phyloP scores from a whole-genome alignment of 2,113 vertebrate genomes.

The Microcebus tavaratra region DNA sequence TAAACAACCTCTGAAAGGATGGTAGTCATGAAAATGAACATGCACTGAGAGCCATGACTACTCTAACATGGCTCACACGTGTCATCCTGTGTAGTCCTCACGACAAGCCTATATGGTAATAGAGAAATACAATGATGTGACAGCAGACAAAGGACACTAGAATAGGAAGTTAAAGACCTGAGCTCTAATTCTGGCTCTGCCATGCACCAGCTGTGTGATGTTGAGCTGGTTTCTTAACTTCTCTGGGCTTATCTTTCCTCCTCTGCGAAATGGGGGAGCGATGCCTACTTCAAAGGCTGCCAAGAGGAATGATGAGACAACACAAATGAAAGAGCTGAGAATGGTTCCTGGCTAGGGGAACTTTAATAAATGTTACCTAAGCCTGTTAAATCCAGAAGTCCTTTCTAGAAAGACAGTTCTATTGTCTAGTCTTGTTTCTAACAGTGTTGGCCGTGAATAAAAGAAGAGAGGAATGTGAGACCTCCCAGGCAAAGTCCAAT shows the following conservation, averaged over 20 bases:
- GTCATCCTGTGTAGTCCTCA: background rate
- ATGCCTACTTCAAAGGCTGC: background rate
- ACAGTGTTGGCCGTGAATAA: background rate
- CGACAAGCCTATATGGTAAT: background rate
- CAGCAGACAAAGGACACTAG: background rate
- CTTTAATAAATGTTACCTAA: background rate
- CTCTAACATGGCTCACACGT: fast-evolving
- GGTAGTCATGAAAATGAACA: background rate
- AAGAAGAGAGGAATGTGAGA: background rate
- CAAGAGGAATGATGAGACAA: background rate
- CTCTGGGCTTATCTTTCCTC: background rate
- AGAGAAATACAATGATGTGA: background rate
- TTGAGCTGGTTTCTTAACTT: background rate
- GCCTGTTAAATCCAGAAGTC: background rate
- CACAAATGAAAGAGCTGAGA: background rate
- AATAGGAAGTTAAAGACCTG: background rate
- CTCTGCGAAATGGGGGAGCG: background rate
- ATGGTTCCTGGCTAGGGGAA: background rate
- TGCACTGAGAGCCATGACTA: fast-evolving
- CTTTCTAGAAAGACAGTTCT: background rate
- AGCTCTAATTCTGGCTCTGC: background rate
- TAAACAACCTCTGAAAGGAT: background rate
- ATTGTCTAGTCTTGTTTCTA: background rate
- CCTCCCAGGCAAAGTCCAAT: background rate
- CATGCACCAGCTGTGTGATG: background rate